These are phyloP conservation scores for Synanceia verrucosa DNA, from an alignment of 2,797 vertebrate genomes.

Conservation along the genomic window DNA sequence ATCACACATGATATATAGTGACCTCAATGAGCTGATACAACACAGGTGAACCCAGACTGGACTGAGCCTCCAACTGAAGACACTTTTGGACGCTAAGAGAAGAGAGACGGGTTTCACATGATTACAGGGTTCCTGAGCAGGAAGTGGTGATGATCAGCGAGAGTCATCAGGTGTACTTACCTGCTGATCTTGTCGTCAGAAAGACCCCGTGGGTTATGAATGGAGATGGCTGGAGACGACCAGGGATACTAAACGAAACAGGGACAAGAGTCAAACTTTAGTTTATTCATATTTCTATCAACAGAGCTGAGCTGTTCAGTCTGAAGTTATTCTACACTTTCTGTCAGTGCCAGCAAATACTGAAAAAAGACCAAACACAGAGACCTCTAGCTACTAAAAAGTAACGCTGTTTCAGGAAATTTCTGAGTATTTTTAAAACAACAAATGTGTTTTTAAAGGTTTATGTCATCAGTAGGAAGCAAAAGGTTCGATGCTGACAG, in stretches of 20 bases:
- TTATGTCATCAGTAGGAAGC: too few relatives aligned
- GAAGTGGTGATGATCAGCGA: neutral
- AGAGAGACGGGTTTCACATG: neutral
- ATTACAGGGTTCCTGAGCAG: neutral
- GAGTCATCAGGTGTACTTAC: conserved; percentile 65
- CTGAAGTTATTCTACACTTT: too few relatives aligned
- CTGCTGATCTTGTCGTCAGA: conserved; percentile 94
- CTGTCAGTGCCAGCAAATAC: too few relatives aligned
- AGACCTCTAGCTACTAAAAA: too few relatives aligned
- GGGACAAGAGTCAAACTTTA: neutral
- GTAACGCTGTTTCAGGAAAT: too few relatives aligned
- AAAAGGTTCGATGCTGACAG: too few relatives aligned
- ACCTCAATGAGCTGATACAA: conserved; percentile 98
- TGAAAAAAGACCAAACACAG: too few relatives aligned
- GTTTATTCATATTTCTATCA: neutral
- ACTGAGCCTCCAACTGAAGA: conserved; percentile 84
- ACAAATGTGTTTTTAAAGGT: too few relatives aligned
- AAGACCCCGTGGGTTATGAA: conserved; percentile 91
- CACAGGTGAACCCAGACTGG: conserved; percentile 87
- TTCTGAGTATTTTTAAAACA: too few relatives aligned
- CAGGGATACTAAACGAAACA: conserved; percentile 85
- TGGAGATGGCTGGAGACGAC: conserved; percentile 86
- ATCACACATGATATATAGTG: neutral
- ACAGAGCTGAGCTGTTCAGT: too few relatives aligned
- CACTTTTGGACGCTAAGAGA: conserved; percentile 76